Conservation (phyloP, 2,888 invertebrate genomes). For the Hydriomena furcata region DNA sequence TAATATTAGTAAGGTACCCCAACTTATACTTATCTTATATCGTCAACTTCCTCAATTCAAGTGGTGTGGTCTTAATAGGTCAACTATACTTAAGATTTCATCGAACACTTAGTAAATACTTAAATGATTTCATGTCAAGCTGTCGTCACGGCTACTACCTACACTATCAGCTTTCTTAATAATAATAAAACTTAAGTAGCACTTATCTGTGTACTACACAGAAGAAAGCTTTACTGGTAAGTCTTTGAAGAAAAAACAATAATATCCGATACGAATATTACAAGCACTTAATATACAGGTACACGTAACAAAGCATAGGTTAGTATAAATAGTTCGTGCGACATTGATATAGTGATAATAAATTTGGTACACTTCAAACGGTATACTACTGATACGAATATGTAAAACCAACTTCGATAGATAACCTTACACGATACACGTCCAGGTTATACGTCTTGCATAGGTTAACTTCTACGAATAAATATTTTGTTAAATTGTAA, state of each 20-base stretch:
- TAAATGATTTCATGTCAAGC: slow-evolving; percentile 40
- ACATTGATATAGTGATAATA: no score
- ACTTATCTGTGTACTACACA: slow-evolving; percentile 29
- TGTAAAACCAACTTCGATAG: no score
- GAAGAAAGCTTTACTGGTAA: slow-evolving; percentile 34
- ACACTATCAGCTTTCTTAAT: slow-evolving; percentile 47
- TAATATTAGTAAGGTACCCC: no score
- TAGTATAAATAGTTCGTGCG: no score
- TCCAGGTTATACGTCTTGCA: no score
- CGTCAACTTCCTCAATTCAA: slow-evolving; percentile 20
- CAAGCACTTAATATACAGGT: background rate
- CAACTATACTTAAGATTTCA: slow-evolving; percentile 33
- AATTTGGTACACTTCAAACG: no score
- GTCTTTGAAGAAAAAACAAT: slow-evolving; percentile 28
- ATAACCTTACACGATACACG: no score
- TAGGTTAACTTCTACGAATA: no score
- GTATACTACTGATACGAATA: no score
- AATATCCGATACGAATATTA: slow-evolving; percentile 27
- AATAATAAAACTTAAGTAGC: slow-evolving; percentile 36
- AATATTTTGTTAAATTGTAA: no score
- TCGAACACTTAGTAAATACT: slow-evolving; percentile 30
- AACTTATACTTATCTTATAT: no score
- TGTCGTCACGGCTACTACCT: slow-evolving; percentile 52
- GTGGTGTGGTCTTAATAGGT: slow-evolving; percentile 30
- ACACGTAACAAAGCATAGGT: background rate